phyloP scores from a whole-genome alignment of 2,797 vertebrate genomes.

The Falco novaeseelandiae region DNA sequence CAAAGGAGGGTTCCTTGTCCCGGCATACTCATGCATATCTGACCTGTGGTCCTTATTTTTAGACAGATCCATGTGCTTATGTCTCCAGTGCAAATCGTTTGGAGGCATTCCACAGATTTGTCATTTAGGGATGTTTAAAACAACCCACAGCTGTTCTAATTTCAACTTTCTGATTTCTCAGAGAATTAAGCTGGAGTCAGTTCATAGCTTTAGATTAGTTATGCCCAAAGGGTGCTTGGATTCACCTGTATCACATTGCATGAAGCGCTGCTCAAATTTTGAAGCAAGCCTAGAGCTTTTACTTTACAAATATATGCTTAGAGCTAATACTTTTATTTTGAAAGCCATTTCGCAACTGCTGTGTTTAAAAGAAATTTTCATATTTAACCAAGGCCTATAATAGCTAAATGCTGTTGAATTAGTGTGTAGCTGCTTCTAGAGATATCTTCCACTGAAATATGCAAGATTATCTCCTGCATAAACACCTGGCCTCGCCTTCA shows the following conservation, averaged over 20 bases:
- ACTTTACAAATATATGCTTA: neutral
- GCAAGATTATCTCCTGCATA: neutral
- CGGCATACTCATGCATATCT: neutral
- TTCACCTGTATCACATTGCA: neutral
- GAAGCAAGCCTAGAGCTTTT: conserved; percentile 16
- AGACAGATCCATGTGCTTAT: neutral
- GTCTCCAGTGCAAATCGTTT: neutral
- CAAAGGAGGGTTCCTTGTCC: neutral
- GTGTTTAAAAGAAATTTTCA: neutral
- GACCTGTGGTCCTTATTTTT: neutral
- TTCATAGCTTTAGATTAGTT: neutral
- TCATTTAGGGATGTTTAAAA: neutral
- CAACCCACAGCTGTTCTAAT: neutral
- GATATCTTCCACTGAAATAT: neutral
- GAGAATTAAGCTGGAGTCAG: accelerated
- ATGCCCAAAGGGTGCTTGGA: neutral
- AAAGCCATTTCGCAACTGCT: neutral
- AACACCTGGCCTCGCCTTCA: neutral
- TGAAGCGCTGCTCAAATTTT: neutral
- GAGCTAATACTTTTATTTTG: conserved; percentile 30
- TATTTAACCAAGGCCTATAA: neutral
- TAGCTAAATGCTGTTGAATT: neutral
- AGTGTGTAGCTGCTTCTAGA: neutral
- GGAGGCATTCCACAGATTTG: neutral
- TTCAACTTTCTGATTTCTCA: neutral